Conservation (phyloP, 2,888 invertebrate species). For the Drosophila vallismaia region DNA sequence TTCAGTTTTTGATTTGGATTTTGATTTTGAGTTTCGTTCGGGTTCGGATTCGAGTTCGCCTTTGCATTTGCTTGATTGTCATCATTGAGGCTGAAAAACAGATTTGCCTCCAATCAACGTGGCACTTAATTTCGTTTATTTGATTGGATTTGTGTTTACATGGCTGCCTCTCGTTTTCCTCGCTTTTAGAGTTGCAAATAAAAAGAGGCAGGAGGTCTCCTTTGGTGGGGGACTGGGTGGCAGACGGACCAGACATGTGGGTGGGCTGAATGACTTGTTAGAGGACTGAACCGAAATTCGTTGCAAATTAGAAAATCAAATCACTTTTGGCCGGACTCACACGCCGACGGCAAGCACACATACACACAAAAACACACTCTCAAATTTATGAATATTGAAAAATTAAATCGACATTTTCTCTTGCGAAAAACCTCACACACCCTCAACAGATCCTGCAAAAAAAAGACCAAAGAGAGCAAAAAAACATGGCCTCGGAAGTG, state of each 20-base stretch:
- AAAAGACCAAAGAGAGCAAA: slow-evolving; percentile 29
- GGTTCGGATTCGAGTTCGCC: slow-evolving; percentile 12
- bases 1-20: slow-evolving; percentile 31
- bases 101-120: slow-evolving; percentile 80
- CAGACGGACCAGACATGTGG: slow-evolving; percentile 39
- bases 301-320: slow-evolving; percentile 77
- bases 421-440: slow-evolving; percentile 18
- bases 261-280: slow-evolving; percentile 6
- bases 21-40: slow-evolving; percentile 27
- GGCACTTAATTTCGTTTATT: slow-evolving; percentile 79
- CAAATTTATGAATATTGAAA: slow-evolving; percentile 76
- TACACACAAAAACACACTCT: slow-evolving; percentile 19
- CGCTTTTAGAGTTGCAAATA: slow-evolving; percentile 4
- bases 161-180: slow-evolving; percentile 52
- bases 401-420: slow-evolving; percentile 71
- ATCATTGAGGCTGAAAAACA: slow-evolving; percentile 79
- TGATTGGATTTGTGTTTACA: slow-evolving; percentile 80
- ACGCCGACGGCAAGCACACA: slow-evolving; percentile 19
- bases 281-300: slow-evolving; percentile 45
- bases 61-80: slow-evolving; percentile 65
- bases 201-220: background rate
- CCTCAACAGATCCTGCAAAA: slow-evolving; percentile 44
- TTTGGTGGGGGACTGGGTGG: background rate
- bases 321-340: slow-evolving; percentile 51
- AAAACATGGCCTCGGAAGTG: slow-evolving; percentile 76